phyloP scores from a whole-genome alignment of 2,113 vertebrate species.

The Aspiorhynchus laticeps region DNA sequence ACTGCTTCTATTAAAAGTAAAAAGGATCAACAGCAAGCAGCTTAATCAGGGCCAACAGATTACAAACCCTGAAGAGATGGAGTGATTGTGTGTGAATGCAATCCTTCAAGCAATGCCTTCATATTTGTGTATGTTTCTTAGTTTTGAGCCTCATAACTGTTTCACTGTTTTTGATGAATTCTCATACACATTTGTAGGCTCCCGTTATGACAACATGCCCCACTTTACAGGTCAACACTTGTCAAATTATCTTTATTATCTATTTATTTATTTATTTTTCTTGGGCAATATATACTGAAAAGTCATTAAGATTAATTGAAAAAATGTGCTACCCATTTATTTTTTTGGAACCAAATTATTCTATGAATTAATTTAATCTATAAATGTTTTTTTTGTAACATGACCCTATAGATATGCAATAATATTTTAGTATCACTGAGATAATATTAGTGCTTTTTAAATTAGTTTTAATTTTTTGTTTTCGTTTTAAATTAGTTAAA shows the following conservation, averaged over 20 bases:
- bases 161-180: not conserved
- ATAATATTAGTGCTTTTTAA: too few relatives aligned
- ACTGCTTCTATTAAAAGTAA: conserved; percentile 33
- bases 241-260: not conserved
- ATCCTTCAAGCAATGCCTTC: not conserved
- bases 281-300: not conserved
- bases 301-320: not conserved
- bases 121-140: not conserved
- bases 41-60: conserved; percentile 34
- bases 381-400: not conserved
- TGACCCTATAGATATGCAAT: not conserved
- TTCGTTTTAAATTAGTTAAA: not conserved
- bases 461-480: not conserved
- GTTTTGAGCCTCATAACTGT: not conserved
- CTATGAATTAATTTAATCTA: not conserved
- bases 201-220: not conserved
- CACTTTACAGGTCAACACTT: not conserved
- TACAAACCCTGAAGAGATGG: not conserved
- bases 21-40: conserved; percentile 33
- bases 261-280: not conserved
- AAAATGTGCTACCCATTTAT: not conserved
- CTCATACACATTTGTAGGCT: not conserved
- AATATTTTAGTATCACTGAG: too few relatives aligned
- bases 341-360: not conserved
- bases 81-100: not conserved